Base-by-base conservation (phyloP, 1,140 invertebrate genomes). In the Drosophila lowei region DNA sequence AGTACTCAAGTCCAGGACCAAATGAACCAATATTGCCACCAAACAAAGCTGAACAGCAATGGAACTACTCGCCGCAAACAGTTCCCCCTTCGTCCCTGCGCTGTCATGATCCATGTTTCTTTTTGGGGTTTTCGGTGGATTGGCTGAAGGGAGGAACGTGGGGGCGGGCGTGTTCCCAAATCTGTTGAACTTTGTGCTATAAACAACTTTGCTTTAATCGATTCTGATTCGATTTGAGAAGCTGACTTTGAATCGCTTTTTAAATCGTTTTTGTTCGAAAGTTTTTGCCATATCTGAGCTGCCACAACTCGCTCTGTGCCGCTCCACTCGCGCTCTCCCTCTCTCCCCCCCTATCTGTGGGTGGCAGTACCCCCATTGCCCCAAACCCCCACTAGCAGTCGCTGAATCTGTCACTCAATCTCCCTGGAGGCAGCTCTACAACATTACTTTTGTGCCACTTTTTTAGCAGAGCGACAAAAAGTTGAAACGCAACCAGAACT, bases 231-330 rank as follows among this genome's bases (percentile, higher is more conserved):
- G 71, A 74, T 74, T 74, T 49, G 43, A 47, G 73, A 86, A 84
- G 76, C 72, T 80, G 72, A 86, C 73, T 84, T 67, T 63, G 77
- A 77, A 84, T 84, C 68, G 78, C 80, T 84, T 84, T 84, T 86
- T 73, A 84, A 84, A 84, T 84, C 80, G 80, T 80, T 84, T 84
- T 84, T 84, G 80, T 84, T 84, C 63, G 58, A 85, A 84, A 84
- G 62, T 79, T 53, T 58, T 47, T 38, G 52, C 23, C 30, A 25
- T 68, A 34, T 60, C 54, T 66, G 30, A 30, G 8, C 30, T 3
- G 30, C 41, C 25, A 23, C 18, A 6, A 18, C 11, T 28, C 8
- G 50, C 41, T 42, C 15, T 8, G 8, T 55, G 1, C 18, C 23
- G 9, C 46, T 44, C 38, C 9, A 9, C 38, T 42, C 49, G 41